phyloP scores from a whole-genome alignment of 2,888 invertebrate species.

The Pheosia tremula region DNA sequence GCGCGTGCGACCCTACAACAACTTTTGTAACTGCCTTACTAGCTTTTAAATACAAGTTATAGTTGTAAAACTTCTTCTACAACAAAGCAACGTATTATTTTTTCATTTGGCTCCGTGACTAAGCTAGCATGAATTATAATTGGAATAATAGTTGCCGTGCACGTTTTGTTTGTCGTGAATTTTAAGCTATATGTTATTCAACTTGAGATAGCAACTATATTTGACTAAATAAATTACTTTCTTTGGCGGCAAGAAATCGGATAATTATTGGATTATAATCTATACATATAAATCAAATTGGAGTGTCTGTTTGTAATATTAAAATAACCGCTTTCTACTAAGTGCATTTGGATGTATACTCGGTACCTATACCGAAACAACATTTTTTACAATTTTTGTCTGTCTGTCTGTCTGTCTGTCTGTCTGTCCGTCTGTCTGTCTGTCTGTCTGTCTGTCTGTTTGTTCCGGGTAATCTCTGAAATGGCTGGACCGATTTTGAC shows the following conservation, averaged over 20 bases:
- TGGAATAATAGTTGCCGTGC: constrained; percentile 26
- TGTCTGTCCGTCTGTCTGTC: too few species aligned
- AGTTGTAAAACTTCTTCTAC: background rate
- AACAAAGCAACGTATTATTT: constrained; percentile 8
- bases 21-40: constrained; percentile 4
- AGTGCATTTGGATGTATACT: too few species aligned
- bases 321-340: too few species aligned
- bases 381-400: too few species aligned
- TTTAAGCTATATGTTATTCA: constrained; percentile 13
- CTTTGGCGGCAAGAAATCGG: too few species aligned
- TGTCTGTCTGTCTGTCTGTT: too few species aligned
- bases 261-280: background rate
- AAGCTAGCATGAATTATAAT: constrained; percentile 39
- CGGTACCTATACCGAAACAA: too few species aligned
- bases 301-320: too few species aligned
- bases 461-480: too few species aligned
- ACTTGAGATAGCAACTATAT: background rate
- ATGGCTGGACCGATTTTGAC: too few species aligned
- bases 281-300: too few species aligned
- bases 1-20: constrained; percentile 31
- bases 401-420: too few species aligned
- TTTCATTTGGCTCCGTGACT: constrained; percentile 29
- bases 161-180: constrained; percentile 22
- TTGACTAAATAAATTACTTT: background rate
- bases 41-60: background rate